Conservation (phyloP, 2,113 vertebrate genomes). For the Notothenia rossii region DNA sequence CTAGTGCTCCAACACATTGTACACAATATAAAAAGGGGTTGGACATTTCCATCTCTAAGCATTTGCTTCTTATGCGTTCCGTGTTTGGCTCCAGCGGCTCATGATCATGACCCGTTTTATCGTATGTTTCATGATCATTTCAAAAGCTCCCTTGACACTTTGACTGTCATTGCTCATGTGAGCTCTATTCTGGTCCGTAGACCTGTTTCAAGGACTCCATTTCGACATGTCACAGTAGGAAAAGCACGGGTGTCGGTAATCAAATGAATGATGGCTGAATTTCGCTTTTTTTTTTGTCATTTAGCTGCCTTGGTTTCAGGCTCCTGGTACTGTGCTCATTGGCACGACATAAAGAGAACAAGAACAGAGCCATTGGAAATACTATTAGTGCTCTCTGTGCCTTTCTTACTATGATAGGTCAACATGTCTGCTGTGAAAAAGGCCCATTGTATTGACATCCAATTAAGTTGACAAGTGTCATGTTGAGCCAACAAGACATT, state of each 20-base stretch:
- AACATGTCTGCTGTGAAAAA: background rate
- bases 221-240: background rate
- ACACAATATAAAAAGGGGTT: too few relatives aligned
- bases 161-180: background rate
- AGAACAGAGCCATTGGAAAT: background rate
- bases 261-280: background rate
- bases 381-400: background rate
- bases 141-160: background rate
- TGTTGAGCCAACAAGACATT: background rate
- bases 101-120: background rate
- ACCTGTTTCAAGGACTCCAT: background rate
- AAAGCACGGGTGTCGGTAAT: background rate
- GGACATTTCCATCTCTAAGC: too few relatives aligned
- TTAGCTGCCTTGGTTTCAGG: background rate
- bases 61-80: too few relatives aligned
- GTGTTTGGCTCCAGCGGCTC: background rate
- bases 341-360: background rate
- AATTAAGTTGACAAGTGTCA: background rate
- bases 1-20: too few relatives aligned
- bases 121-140: background rate
- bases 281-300: background rate
- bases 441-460: slow-evolving; percentile 7
- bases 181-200: background rate
- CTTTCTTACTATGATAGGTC: background rate
- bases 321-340: background rate